These are phyloP conservation scores for Pyrrhia umbra DNA, from an alignment of 2,888 invertebrate genomes.

Conservation along the genomic window DNA sequence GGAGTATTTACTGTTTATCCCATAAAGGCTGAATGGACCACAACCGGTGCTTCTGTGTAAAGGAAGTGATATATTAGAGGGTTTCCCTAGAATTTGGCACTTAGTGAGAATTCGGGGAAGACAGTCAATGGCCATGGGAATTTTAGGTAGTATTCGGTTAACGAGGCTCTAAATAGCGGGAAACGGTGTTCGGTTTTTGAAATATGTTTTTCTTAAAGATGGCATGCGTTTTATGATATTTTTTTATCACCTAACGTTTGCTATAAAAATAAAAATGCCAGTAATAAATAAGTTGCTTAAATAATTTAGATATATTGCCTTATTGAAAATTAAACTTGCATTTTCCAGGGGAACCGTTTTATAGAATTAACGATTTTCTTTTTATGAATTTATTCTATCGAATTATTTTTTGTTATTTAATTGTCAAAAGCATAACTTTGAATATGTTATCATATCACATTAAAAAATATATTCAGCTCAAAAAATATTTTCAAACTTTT, in stretches of 20 bases:
- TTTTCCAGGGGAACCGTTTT: no score
- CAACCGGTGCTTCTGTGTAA: not conserved
- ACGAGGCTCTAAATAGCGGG: not conserved
- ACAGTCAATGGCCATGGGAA: constrained; percentile 11
- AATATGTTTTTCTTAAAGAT: not conserved
- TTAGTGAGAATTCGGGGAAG: constrained; percentile 44
- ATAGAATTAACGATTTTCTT: no score
- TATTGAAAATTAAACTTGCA: no score
- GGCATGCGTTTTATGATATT: not conserved
- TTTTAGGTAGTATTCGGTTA: constrained; percentile 20
- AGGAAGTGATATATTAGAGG: constrained; percentile 40
- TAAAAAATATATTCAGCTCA: not conserved
- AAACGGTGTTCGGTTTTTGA: not conserved
- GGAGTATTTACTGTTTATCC: constrained; percentile 31
- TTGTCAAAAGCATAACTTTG: no score
- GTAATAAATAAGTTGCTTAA: no score
- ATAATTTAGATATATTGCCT: no score
- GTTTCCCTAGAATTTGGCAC: constrained; percentile 48
- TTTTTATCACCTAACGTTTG: no score
- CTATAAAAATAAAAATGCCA: no score
- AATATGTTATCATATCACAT: no score
- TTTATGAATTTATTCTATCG: no score
- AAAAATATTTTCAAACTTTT: constrained; percentile 19
- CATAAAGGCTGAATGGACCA: constrained; percentile 35
- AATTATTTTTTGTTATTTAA: no score